Conservation (phyloP, 2,113 vertebrate species). For the Crypturellus undulatus region DNA sequence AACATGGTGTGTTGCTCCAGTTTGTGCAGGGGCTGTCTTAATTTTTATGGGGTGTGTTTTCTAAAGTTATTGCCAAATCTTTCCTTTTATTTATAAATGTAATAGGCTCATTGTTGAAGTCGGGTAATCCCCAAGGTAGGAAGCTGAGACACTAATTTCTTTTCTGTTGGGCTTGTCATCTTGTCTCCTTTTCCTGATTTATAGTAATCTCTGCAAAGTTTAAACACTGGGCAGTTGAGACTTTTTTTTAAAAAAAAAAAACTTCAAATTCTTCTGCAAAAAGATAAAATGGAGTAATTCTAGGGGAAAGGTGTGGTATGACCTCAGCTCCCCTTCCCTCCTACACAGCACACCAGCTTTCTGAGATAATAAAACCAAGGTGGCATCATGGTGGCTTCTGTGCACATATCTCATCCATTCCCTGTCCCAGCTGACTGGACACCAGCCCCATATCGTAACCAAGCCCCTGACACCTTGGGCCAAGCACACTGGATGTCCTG, state of each 20-base stretch:
- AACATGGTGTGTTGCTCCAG: accelerated
- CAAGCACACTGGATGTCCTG: neutral
- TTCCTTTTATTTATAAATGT: neutral
- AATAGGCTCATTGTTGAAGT: neutral
- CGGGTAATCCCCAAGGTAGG: neutral
- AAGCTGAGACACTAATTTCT: slow-evolving; percentile 12
- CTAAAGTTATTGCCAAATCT: neutral
- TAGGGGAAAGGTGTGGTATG: accelerated
- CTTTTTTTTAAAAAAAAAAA: neutral
- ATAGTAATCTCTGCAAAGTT: neutral
- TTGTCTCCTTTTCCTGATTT: neutral
- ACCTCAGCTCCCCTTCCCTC: neutral
- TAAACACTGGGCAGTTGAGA: neutral
- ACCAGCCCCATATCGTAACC: neutral
- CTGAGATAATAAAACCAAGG: accelerated
- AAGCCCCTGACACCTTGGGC: accelerated
- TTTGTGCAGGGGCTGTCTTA: neutral
- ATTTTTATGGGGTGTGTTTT: neutral
- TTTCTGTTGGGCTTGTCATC: neutral
- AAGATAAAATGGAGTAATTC: neutral
- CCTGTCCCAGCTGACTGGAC: neutral
- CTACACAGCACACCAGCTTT: neutral
- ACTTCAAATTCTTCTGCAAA: neutral
- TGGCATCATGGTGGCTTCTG: accelerated
- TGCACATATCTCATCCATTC: accelerated